Evolutionary conservation across 1,140 invertebrate species (phyloP).

Genomic region (Tetranychus urticae): DNA sequence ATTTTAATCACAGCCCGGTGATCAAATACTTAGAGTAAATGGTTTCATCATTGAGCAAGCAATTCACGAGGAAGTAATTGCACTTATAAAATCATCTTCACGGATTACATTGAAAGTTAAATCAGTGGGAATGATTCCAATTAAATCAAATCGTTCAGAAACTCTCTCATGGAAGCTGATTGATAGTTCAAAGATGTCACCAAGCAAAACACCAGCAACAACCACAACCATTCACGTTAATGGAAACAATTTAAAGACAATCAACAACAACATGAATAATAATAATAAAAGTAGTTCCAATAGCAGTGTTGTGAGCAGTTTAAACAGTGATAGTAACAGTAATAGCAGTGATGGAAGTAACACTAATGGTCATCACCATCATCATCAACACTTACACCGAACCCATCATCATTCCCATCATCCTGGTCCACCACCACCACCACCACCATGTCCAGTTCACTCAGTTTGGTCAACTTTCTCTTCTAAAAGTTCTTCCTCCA

Average conservation of each 20-base stretch:
- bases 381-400: too few species aligned
- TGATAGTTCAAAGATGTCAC: not conserved
- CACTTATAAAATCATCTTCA: constrained; percentile 12
- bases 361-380: too few species aligned
- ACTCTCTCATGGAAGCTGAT: constrained; percentile 7
- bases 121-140: constrained; percentile 11
- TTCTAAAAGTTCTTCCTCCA: not conserved
- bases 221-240: not conserved
- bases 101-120: constrained; percentile 14
- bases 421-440: not conserved
- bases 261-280: not conserved
- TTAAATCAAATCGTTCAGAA: constrained; percentile 12
- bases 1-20: constrained; percentile 42
- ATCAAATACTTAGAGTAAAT: constrained; percentile 77
- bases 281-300: not conserved
- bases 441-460: constrained; percentile 1
- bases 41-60: constrained; percentile 27
- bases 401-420: not conserved
- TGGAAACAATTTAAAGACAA: not conserved
- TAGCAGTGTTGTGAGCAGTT: not conserved
- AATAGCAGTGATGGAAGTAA: not conserved
- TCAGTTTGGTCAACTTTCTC: not conserved
- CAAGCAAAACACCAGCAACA: not conserved
- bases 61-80: constrained; percentile 15
- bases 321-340: not conserved